Percentiles rank a stretch among this genome's conserved stretches.
These are phyloP conservation scores for Zingel zingel DNA, from an alignment of 2,113 vertebrate species.

Conservation along the genomic window DNA sequence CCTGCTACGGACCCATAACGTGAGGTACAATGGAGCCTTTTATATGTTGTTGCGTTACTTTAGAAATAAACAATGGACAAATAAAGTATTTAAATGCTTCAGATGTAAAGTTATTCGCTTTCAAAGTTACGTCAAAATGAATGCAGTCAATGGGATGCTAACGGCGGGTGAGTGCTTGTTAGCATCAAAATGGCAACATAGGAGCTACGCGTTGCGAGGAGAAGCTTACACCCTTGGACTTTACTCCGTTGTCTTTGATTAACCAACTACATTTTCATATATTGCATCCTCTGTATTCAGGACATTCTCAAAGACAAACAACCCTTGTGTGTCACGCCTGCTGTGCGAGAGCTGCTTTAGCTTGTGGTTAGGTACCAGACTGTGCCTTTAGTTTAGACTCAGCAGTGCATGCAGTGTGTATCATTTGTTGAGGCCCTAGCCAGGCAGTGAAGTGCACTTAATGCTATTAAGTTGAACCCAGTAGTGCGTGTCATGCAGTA, in stretches of 20 bases:
- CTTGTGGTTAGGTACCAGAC: constrained; percentile 7
- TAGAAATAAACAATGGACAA: too few species aligned
- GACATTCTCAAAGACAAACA: not conserved
- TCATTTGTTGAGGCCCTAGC: constrained; percentile 26
- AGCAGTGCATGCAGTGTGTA: constrained; percentile 35
- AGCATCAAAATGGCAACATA: too few species aligned
- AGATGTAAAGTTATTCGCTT: too few species aligned
- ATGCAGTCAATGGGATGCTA: too few species aligned
- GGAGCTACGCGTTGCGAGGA: too few species aligned
- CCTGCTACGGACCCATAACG: too few species aligned
- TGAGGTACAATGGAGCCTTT: too few species aligned
- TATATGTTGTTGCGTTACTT: too few species aligned
- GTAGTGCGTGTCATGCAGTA: constrained; percentile 39
- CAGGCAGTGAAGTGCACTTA: constrained; percentile 58
- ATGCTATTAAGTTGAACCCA: constrained; percentile 55
- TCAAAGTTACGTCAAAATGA: too few species aligned
- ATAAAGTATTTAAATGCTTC: too few species aligned
- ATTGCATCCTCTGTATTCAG: not conserved
- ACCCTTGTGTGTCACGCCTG: not conserved
- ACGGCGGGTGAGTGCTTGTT: too few species aligned
- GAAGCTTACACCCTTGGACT: too few species aligned
- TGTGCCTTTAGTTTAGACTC: constrained; percentile 36
- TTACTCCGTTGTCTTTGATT: not conserved
- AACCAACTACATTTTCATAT: constrained; percentile 3
- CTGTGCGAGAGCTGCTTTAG: constrained; percentile 10